A percentile compares a stretch with the other conserved stretches of the same genome.
These are phyloP conservation scores for Drosophila watanabei DNA, from an alignment of 1,140 invertebrate species.

Conservation along the genomic window DNA sequence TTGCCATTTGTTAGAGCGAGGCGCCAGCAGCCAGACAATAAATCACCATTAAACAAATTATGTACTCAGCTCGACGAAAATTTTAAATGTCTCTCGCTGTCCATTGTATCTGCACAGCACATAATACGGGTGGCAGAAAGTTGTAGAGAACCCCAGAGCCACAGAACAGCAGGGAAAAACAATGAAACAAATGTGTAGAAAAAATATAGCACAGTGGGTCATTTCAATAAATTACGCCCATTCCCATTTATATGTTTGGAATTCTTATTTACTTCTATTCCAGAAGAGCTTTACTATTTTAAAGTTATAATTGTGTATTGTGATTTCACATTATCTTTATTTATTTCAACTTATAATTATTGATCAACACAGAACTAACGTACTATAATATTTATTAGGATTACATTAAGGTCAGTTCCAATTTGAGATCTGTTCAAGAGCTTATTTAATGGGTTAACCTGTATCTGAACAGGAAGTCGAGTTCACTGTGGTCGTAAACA, in stretches of 20 bases:
- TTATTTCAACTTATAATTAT: too few relatives aligned
- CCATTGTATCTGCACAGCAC: conserved; percentile 57
- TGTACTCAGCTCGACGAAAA: conserved; percentile 75
- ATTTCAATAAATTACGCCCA: background rate
- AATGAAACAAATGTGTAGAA: conserved; percentile 14
- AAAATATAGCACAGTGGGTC: conserved; percentile 24
- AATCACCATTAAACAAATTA: conserved; percentile 83
- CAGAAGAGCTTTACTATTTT: background rate
- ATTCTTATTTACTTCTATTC: background rate
- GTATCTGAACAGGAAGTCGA: background rate
- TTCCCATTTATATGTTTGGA: background rate
- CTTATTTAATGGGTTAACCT: background rate
- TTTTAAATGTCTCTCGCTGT: conserved; percentile 72
- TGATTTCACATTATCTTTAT: background rate
- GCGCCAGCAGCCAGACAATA: conserved; percentile 61
- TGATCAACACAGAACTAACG: too few relatives aligned
- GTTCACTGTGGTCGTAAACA: conserved; percentile 5
- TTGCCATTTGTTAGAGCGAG: conserved; percentile 63
- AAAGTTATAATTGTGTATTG: background rate
- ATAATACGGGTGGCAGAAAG: conserved; percentile 29
- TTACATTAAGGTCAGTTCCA: too few relatives aligned
- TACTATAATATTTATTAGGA: too few relatives aligned
- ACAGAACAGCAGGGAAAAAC: conserved; percentile 16
- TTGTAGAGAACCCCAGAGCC: conserved; percentile 5
- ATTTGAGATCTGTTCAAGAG: background rate